phyloP scores from a whole-genome alignment of 2,888 invertebrate species.

The Ypsolopha scabrella region DNA sequence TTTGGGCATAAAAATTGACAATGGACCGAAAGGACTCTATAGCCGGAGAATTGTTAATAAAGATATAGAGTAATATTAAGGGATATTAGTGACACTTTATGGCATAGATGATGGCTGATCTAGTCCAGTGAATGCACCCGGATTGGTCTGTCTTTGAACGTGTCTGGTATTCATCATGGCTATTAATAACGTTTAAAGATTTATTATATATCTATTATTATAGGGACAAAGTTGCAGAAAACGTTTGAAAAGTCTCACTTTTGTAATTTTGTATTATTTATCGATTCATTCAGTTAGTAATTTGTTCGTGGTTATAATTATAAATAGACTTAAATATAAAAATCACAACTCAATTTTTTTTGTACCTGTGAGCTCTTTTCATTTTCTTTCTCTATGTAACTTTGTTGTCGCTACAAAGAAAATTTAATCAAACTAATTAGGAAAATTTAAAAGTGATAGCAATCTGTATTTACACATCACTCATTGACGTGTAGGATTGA shows the following conservation, averaged over 20 bases:
- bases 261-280: background rate
- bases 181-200: constrained; percentile 1
- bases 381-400: no score
- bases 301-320: no score
- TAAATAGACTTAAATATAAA: no score
- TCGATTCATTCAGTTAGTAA: no score
- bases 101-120: constrained; percentile 37
- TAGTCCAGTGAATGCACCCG: constrained; percentile 46
- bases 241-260: background rate
- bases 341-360: no score
- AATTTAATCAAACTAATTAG: no score
- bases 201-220: background rate
- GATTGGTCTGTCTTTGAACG: constrained; percentile 15
- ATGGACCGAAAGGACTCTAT: constrained; percentile 56
- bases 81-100: constrained; percentile 62
- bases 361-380: no score
- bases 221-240: background rate
- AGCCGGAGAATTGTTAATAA: constrained; percentile 64
- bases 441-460: no score
- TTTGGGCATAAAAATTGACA: constrained; percentile 60
- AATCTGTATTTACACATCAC: no score
- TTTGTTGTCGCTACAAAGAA: no score
- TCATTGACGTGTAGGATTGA: no score
- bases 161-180: background rate
- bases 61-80: constrained; percentile 63